Conservation (phyloP, 2,797 vertebrate species). For the Gallirallus australis region DNA sequence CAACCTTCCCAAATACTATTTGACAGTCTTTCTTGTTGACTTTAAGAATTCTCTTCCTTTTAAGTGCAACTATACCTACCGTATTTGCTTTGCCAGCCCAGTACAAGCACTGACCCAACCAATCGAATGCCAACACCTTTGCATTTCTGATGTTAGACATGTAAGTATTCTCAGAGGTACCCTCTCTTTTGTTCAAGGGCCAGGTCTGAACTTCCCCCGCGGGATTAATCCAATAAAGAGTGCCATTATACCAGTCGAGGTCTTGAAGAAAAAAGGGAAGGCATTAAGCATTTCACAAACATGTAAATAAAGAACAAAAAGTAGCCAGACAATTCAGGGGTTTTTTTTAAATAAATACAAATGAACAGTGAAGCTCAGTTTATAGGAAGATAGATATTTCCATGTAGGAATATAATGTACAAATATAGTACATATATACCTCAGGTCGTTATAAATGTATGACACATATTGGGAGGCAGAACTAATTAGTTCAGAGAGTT, state of each 20-base stretch:
- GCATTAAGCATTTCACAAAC: background rate
- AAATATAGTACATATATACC: background rate
- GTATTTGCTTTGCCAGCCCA: conserved; percentile 79
- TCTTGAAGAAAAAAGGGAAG: conserved; percentile 64
- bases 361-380: background rate
- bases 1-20: background rate
- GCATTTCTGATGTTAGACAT: conserved; percentile 68
- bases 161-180: background rate
- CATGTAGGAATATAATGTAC: background rate
- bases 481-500: background rate
- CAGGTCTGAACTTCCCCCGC: conserved; percentile 73
- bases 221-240: conserved; percentile 79
- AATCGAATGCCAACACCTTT: conserved; percentile 78
- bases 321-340: background rate
- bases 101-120: conserved; percentile 81
- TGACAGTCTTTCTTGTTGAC: background rate
- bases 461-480: background rate
- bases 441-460: background rate
- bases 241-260: conserved; percentile 81
- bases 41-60: background rate
- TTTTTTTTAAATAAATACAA: background rate
- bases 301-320: background rate
- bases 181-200: conserved; percentile 34
- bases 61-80: conserved; percentile 55
- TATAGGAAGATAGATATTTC: background rate